A percentile compares a stretch with the other conserved stretches of the same genome.
phyloP scores from a whole-genome alignment of 2,797 vertebrate species.

The Gadopsis marmoratus region DNA sequence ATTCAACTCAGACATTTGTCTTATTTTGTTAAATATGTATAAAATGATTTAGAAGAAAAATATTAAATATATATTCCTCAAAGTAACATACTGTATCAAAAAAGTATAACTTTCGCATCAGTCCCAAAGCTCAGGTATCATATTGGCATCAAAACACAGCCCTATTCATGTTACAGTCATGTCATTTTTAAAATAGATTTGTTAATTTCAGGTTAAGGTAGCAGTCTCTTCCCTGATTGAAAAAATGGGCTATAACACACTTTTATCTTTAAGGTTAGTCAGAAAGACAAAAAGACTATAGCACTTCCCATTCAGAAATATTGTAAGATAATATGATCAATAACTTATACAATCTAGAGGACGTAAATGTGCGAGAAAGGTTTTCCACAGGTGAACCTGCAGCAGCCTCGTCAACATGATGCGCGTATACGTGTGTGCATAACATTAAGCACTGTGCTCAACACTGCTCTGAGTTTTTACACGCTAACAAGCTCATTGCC shows the following conservation, averaged over 20 bases:
- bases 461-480: not conserved
- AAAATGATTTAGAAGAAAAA: not conserved
- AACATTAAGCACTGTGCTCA: not conserved
- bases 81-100: too few relatives aligned
- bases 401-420: not conserved
- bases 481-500: conserved; percentile 16
- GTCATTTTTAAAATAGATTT: not conserved
- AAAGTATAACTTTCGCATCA: not conserved
- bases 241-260: not conserved
- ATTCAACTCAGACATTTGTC: not conserved
- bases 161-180: too few relatives aligned
- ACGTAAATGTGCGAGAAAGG: not conserved
- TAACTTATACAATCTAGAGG: not conserved
- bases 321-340: not conserved
- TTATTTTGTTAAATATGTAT: not conserved
- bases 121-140: not conserved
- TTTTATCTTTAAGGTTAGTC: not conserved
- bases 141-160: not conserved
- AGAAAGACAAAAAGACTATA: not conserved
- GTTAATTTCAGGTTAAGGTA: not conserved
- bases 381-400: not conserved
- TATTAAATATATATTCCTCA: too few relatives aligned
- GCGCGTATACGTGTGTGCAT: not conserved
- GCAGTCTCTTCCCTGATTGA: not conserved
- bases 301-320: not conserved